Evolutionary conservation across 2,797 vertebrate genomes (phyloP).

Genomic region (Sebastes umbrosus): DNA sequence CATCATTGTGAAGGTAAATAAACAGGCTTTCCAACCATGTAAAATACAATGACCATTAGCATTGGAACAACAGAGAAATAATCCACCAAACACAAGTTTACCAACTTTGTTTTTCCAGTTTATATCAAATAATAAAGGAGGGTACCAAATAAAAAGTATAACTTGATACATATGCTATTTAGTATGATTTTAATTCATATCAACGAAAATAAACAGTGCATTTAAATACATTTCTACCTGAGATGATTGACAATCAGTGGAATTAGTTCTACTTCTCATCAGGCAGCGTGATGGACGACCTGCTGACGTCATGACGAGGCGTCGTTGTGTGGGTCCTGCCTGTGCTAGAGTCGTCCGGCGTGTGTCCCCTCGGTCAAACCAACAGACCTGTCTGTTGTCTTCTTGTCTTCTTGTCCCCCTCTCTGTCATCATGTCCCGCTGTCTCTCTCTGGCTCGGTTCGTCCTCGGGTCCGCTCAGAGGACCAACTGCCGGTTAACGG

Average conservation of each 20-base stretch:
- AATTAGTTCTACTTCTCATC: slow-evolving; percentile 10
- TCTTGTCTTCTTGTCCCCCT: not conserved
- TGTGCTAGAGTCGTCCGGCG: not conserved
- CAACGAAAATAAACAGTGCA: accelerated
- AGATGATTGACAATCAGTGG: not conserved
- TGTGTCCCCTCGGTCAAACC: slow-evolving; percentile 34
- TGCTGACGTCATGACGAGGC: slow-evolving; percentile 40
- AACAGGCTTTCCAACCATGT: no score
- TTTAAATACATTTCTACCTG: accelerated
- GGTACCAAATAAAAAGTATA: not conserved
- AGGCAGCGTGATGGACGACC: slow-evolving; percentile 40
- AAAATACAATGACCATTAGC: no score
- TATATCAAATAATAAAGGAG: not conserved
- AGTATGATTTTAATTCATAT: accelerated
- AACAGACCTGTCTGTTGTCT: not conserved
- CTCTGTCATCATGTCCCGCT: slow-evolving; percentile 74
- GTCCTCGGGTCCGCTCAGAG: slow-evolving; percentile 51
- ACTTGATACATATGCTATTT: accelerated
- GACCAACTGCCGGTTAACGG: slow-evolving; percentile 11
- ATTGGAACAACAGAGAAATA: no score
- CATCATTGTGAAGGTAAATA: no score
- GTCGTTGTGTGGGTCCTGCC: slow-evolving; percentile 27
- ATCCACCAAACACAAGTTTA: no score
- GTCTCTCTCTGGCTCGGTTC: slow-evolving; percentile 68
- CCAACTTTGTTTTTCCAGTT: no score